Evolutionary conservation across 2,888 invertebrate species (phyloP).

Genomic region (Synanthedon andrenaeformis): DNA sequence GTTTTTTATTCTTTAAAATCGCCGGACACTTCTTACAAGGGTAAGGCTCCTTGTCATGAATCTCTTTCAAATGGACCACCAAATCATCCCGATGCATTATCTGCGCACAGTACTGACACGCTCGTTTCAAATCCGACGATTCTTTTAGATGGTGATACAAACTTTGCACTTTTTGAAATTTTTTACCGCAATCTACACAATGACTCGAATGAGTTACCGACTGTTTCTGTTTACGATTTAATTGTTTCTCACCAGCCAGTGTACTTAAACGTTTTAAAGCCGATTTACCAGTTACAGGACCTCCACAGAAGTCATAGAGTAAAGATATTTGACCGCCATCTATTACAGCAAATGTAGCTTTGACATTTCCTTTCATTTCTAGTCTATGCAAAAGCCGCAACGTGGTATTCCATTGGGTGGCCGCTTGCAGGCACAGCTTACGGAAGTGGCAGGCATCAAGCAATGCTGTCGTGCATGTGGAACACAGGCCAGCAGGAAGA

Average conservation of each 20-base stretch:
- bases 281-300: slow-evolving; percentile 1
- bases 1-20: slow-evolving; percentile 20
- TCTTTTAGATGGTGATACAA: slow-evolving; percentile 44
- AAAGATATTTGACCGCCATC: slow-evolving; percentile 24
- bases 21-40: slow-evolving; percentile 47
- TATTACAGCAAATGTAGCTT: slow-evolving; percentile 25
- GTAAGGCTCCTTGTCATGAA: slow-evolving; percentile 25
- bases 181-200: slow-evolving; percentile 42
- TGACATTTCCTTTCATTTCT: slow-evolving; percentile 11
- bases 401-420: slow-evolving; percentile 29
- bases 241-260: slow-evolving; percentile 6
- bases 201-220: slow-evolving; percentile 14
- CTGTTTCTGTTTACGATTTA: background rate
- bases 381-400: slow-evolving; percentile 28
- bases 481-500: slow-evolving; percentile 46
- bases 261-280: slow-evolving; percentile 3
- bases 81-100: slow-evolving; percentile 39
- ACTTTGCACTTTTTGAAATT: slow-evolving; percentile 29
- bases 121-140: slow-evolving; percentile 36
- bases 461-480: slow-evolving; percentile 32
- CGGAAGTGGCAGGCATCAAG: slow-evolving; percentile 41
- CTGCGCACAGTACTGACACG: slow-evolving; percentile 43
- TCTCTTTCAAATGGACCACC: slow-evolving; percentile 26
- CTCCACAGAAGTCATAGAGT: slow-evolving; percentile 12
- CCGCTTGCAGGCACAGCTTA: slow-evolving; percentile 28